Base-by-base conservation (phyloP, 2,113 vertebrate species). In the Misgurnus mizolepis region DNA sequence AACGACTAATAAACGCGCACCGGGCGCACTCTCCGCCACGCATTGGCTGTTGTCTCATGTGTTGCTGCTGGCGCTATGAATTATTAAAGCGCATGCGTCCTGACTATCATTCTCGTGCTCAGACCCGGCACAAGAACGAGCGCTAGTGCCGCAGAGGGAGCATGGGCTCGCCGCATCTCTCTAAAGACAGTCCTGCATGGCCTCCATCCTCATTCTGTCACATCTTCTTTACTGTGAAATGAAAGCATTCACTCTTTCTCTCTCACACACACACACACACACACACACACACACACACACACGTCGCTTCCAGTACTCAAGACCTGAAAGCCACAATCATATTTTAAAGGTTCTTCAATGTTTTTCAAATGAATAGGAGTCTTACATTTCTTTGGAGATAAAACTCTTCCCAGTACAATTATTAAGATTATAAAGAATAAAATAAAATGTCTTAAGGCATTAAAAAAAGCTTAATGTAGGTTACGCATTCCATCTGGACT, bases 61-160 rank as follows among this genome's bases (percentile, higher is more conserved):
- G 90, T 95, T 94, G 95, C 95, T 97, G 87, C 94, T 93, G 95
- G 95, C 95, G 81, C 86, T 91, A 94, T 98, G 86, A 94, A 98
- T 97, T 94, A 98, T 98, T 95, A 88, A 98, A 91, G 55, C 81
- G 81, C 87, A 39, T 92, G 91, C 92, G 93, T 93, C 91, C 92
- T 89, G 47, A 89, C 80, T 88, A 88, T 78, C 1, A 73, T 80
- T 61, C 60, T 39, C 22, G 41, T 58, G 17, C 53, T 49, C 15
- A 82, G 1, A 85, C 81, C 87, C 61, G 39, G 70, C 17, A n/a
- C 41, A 45, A 49, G 58, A 62, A 47, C 56, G 61, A 47, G 18
- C 43, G 41, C 60, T 22, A 5, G 70, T 45, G 7, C 61, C 74
- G 74, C 61, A 40, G 61, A 53, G 75, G 9, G 45, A 72, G 61